Conservation (phyloP, 37 sponge, comb jelly and placozoan genomes). For the Aplysina aerophoba region DNA sequence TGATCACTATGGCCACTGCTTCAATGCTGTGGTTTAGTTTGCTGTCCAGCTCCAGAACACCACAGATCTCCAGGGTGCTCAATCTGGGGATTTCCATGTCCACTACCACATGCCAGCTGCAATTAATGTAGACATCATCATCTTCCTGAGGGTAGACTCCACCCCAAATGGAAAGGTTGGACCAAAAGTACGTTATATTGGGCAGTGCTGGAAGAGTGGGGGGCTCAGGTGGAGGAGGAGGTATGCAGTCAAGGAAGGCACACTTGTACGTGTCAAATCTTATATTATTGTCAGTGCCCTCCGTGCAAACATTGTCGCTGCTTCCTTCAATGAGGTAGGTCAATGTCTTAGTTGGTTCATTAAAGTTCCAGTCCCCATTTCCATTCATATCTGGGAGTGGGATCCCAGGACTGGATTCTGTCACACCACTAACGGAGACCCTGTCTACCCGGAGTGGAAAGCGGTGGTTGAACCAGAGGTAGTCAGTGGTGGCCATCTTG, state of each 20-base stretch:
- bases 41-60: constrained; percentile 78
- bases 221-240: constrained; percentile 59
- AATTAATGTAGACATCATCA: constrained; percentile 72
- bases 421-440: constrained; percentile 16
- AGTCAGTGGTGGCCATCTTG: constrained; percentile 41
- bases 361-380: constrained; percentile 59
- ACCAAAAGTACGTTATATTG: constrained; percentile 68
- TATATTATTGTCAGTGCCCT: not conserved
- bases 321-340: constrained; percentile 57
- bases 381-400: constrained; percentile 22
- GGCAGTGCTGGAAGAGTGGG: constrained; percentile 72
- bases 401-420: not conserved
- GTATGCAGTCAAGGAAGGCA: constrained; percentile 58
- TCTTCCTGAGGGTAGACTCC: constrained; percentile 21
- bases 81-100: constrained; percentile 58
- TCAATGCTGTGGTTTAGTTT: constrained; percentile 63
- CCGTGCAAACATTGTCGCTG: not conserved
- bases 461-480: constrained; percentile 49
- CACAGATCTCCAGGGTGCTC: constrained; percentile 59
- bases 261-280: constrained; percentile 51
- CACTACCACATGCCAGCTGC: constrained; percentile 67
- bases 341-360: constrained; percentile 35
- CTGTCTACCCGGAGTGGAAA: constrained; percentile 50
- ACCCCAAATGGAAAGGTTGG: constrained; percentile 66
- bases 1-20: constrained; percentile 78